Base-by-base conservation (phyloP, 2,888 invertebrate genomes). In the Drosophila rubida region DNA sequence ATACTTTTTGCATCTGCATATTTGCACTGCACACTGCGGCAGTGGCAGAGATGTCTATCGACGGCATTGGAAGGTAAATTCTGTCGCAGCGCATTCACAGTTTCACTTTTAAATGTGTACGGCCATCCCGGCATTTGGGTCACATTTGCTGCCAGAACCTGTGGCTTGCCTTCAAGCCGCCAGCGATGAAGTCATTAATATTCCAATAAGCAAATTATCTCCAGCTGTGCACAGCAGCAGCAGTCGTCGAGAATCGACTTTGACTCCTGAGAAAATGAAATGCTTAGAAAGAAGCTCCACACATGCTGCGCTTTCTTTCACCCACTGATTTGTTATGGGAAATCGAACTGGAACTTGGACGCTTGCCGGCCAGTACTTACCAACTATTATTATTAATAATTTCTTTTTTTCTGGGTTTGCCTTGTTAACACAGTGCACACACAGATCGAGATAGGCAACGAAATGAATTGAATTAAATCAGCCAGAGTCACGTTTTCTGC, bases 51-150 rank as follows among this genome's bases (percentile, higher is more conserved):
- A 88, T 88, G 78, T 68, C 78, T 78, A 84, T 84, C 88, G 62
- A 48, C 7, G 37, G 66, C 86, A 70, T 59, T 82, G 85, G 82
- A 82, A 87, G 82, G 86, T 87, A 87, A 81, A 42, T 64, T 66
- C 62, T 59, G 30, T 23, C 48, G 8, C n/a, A 25, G 2, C 39
- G 22, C 19, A 59, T 58, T 59, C 32, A 62, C 13, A 46, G 55
- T 75, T 87, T 82, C 82, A 82, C 82, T 87, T 82, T 87, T 87
- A 78, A 87, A 72, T 68, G 58, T 16, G 35, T 35, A 13, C 13
- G n/a, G n/a, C n/a, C n/a, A n/a, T n/a, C n/a, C n/a, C n/a, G n/a
- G 48, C 23, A 78, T 60, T 59, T 87, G 75, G 88, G 88, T 82
- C 81, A 81, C 54, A 60, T 51, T 53, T 51, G 61, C 50, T 42